Base-by-base conservation (phyloP, 2,113 vertebrate genomes). In the Anhinga rufa region DNA sequence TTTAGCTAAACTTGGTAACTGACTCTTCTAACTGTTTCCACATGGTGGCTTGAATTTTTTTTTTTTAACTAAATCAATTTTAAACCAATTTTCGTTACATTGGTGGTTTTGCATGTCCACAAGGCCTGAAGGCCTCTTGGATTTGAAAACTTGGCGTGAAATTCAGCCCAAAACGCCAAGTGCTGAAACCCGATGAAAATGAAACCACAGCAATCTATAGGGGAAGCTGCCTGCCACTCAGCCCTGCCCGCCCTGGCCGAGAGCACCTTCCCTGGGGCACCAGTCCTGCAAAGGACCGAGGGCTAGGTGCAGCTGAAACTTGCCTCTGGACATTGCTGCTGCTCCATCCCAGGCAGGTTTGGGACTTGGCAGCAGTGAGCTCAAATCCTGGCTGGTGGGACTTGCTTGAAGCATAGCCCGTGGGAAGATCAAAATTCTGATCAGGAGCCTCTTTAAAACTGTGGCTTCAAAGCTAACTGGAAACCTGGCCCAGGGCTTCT, bases 21-120 rank as follows among this genome's bases (percentile, higher is more conserved):
- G 66, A 85, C 44, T 96, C 52, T 93, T 96, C 78, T 96, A 96
- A 97, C 92, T 96, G 91, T 80, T 97, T 96, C 96, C 97, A 97
- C 89, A 97, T 96, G 95, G 84, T 85, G 26, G 77, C 62, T 92
- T 82, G 83, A 70, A 65, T 15, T 48, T 55, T 72, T 58, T 70
- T 82, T 84, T 81, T 86, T 86, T 74, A 49, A 92, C 79, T 93
- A 96, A 96, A 97, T 95, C 88, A 96, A 96, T 96, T 95, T 95
- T 74, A 89, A 97, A 97, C 80, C 92, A 87, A 89, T 96, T 97
- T 95, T 96, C 34, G 46, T 97, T 95, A 95, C 94, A 93, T 82
- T 85, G 88, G 92, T 97, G 94, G 97, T 95, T 97, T 93, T 97
- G 89, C 89, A 91, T 94, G 94, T 96, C 95, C 86, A 95, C 91